Percentiles rank a stretch among this genome's conserved stretches.
phyloP scores from a whole-genome alignment of 2,113 vertebrate species.

The Leuciscus idus region DNA sequence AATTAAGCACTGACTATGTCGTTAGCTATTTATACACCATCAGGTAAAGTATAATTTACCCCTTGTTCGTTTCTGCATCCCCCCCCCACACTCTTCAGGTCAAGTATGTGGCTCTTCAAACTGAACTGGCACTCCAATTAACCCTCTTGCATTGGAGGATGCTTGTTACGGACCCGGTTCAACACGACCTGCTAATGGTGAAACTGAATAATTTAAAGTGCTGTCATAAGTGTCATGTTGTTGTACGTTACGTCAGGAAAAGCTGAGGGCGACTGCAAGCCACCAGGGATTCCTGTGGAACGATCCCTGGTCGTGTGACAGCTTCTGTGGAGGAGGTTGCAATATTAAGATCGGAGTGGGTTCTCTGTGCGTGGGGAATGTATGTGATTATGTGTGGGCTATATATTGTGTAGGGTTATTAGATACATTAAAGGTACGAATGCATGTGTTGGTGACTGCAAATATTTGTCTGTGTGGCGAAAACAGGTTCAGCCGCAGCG shows the following conservation, averaged over 20 bases:
- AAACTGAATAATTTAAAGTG: slow-evolving; percentile 67
- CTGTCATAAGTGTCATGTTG: slow-evolving; percentile 45
- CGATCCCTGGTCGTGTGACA: slow-evolving; percentile 46
- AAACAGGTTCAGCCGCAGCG: slow-evolving; percentile 6
- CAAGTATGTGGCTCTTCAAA: slow-evolving; percentile 16
- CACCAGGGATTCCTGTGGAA: slow-evolving; percentile 38
- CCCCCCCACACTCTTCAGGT: neutral
- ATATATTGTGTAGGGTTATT: slow-evolving; percentile 10
- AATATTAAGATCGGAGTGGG: slow-evolving; percentile 48
- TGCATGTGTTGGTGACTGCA: slow-evolving; percentile 23
- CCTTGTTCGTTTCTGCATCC: neutral
- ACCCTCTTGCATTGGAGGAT: neutral
- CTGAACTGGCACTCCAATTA: slow-evolving; percentile 32
- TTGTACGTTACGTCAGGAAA: slow-evolving; percentile 19
- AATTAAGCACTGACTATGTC: too few species aligned
- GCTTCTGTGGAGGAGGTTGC: slow-evolving; percentile 54
- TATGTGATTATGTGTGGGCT: slow-evolving; percentile 42
- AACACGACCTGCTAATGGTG: slow-evolving; percentile 39
- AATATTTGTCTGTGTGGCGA: slow-evolving; percentile 17
- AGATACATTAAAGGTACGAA: neutral
- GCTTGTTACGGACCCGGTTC: slow-evolving; percentile 35
- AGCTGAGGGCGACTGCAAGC: slow-evolving; percentile 13
- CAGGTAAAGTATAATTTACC: neutral
- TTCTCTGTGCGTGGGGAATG: slow-evolving; percentile 17
- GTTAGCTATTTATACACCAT: neutral